Conservation (phyloP, 2,113 vertebrate species). For the Asarcornis scutulata region DNA sequence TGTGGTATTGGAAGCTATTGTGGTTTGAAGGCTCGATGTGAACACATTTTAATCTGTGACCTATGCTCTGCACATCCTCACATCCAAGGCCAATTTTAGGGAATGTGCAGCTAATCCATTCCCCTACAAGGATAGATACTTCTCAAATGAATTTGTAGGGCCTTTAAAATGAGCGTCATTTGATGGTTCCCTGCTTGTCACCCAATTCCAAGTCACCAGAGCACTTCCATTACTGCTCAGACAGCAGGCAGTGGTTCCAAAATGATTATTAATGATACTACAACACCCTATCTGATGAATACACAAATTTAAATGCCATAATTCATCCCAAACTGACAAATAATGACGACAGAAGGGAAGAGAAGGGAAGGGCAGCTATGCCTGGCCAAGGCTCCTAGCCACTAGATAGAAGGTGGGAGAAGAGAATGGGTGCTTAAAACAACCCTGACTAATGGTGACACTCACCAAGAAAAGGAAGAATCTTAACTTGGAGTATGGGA, state of each 20-base stretch:
- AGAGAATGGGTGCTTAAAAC: not conserved
- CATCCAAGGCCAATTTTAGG: not conserved
- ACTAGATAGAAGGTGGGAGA: not conserved
- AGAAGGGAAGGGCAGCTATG: not conserved
- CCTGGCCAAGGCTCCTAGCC: not conserved
- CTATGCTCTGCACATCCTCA: not conserved
- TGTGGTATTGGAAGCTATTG: not conserved
- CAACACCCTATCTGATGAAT: not conserved
- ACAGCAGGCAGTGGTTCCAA: not conserved
- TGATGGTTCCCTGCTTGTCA: not conserved
- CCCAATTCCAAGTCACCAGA: not conserved
- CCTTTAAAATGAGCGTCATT: not conserved
- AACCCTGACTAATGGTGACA: not conserved
- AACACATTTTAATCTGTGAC: not conserved
- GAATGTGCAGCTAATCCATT: not conserved
- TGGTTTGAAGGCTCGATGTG: not conserved
- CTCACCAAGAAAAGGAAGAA: not conserved
- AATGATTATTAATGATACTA: not conserved
- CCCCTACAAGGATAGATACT: not conserved
- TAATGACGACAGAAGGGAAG: not conserved
- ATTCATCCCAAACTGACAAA: not conserved
- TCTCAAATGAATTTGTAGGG: constrained; percentile 4
- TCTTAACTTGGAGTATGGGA: not conserved
- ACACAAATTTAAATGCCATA: not conserved
- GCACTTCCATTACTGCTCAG: not conserved